Evolutionary conservation across 2,888 invertebrate genomes (phyloP).

Genomic region (Dione juno): DNA sequence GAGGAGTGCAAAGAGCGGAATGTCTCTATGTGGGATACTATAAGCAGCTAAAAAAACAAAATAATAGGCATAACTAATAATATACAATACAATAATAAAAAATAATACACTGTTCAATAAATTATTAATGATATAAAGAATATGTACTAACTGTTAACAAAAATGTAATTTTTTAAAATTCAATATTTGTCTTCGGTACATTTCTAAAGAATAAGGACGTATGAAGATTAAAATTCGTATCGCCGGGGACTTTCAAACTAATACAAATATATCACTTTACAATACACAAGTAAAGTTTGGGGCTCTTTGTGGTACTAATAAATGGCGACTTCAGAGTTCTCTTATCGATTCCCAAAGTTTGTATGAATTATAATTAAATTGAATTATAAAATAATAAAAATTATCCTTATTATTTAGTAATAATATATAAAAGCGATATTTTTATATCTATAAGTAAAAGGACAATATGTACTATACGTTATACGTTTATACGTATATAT

Average conservation of each 20-base stretch:
- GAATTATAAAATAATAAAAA: not conserved
- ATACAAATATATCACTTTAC: conserved; percentile 82
- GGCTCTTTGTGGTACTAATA: conserved; percentile 77
- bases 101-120: too few species aligned
- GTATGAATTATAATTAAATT: too few species aligned
- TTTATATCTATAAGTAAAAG: too few species aligned
- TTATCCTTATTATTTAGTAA: conserved; percentile 3
- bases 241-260: conserved; percentile 73
- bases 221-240: conserved; percentile 65
- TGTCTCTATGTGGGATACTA: too few species aligned
- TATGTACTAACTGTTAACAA: conserved; percentile 56
- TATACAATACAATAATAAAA: too few species aligned
- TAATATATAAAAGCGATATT: not conserved
- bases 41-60: too few species aligned
- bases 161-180: conserved; percentile 72
- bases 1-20: too few species aligned
- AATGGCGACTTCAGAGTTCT: conserved; percentile 59
- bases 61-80: too few species aligned
- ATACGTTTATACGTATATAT: too few species aligned
- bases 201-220: conserved; percentile 41
- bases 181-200: conserved; percentile 52
- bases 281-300: conserved; percentile 72
- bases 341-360: conserved; percentile 61
- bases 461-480: too few species aligned
- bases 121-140: conserved; percentile 15